Evolutionary conservation across 92 coral and sea anemone genomes (phyloP).

Genomic region (Zoanthus solanderi): DNA sequence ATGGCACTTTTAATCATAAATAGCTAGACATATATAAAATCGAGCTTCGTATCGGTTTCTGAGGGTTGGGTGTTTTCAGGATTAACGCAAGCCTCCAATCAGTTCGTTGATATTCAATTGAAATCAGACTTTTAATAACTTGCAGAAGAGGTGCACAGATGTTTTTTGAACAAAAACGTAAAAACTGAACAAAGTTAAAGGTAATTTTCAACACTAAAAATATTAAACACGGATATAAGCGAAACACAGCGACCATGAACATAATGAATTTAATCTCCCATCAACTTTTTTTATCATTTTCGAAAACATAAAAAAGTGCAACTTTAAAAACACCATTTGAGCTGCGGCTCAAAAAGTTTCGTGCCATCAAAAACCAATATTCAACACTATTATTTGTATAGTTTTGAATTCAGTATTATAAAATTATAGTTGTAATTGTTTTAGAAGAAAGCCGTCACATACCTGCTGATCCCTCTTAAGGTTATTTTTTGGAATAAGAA

Average conservation of each 20-base stretch:
- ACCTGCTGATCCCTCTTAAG: neutral
- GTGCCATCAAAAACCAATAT: neutral
- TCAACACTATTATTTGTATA: neutral
- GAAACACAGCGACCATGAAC: neutral
- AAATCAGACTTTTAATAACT: too few relatives aligned
- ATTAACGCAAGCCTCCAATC: too few relatives aligned
- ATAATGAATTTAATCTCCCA: neutral
- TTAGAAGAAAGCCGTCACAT: neutral
- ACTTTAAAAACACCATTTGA: neutral
- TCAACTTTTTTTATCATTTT: neutral
- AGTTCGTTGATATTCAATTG: too few relatives aligned
- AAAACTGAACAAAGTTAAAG: neutral
- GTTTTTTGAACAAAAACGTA: neutral
- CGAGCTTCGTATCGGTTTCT: too few relatives aligned
- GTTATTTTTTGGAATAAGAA: neutral
- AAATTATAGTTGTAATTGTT: neutral
- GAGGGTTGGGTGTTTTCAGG: too few relatives aligned
- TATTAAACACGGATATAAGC: neutral
- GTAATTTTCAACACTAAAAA: neutral
- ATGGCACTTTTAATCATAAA: too few relatives aligned
- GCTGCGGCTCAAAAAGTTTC: neutral
- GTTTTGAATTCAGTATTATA: neutral
- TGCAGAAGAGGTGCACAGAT: neutral
- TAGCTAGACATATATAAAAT: too few relatives aligned
- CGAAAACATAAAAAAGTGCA: neutral